These are phyloP conservation scores for Cettia cetti DNA, from an alignment of 2,113 vertebrate genomes.

Conservation along the genomic window DNA sequence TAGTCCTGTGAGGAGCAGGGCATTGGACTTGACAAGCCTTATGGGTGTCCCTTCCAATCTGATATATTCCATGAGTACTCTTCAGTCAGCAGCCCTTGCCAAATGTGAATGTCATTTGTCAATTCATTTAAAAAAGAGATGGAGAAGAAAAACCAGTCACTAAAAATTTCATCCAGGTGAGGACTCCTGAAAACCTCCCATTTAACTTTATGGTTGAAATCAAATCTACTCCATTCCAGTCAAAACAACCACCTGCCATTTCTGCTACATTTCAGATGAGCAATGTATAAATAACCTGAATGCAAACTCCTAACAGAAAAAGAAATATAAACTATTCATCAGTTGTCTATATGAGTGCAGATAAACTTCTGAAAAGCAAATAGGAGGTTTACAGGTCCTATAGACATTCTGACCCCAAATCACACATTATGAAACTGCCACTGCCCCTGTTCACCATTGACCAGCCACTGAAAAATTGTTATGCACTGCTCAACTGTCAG, in stretches of 20 bases:
- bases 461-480: background rate
- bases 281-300: background rate
- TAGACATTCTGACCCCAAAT: background rate
- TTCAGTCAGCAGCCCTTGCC: background rate
- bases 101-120: background rate
- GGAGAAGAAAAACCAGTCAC: background rate
- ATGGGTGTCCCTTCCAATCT: background rate
- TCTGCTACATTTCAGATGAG: background rate
- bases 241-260: background rate
- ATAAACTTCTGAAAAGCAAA: background rate
- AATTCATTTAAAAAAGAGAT: background rate
- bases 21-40: fast-evolving
- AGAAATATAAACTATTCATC: background rate
- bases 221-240: background rate
- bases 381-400: background rate
- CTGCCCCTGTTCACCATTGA: background rate
- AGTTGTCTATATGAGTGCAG: background rate
- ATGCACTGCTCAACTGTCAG: background rate
- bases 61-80: background rate
- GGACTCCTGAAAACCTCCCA: background rate
- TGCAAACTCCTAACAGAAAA: background rate
- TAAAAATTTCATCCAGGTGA: background rate
- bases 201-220: background rate
- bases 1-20: background rate
- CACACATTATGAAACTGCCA: background rate